Evolutionary conservation across 2,113 vertebrate species (phyloP), one percentile per base, ranked within the genome.

Genomic region (Electrona antarctica): DNA sequence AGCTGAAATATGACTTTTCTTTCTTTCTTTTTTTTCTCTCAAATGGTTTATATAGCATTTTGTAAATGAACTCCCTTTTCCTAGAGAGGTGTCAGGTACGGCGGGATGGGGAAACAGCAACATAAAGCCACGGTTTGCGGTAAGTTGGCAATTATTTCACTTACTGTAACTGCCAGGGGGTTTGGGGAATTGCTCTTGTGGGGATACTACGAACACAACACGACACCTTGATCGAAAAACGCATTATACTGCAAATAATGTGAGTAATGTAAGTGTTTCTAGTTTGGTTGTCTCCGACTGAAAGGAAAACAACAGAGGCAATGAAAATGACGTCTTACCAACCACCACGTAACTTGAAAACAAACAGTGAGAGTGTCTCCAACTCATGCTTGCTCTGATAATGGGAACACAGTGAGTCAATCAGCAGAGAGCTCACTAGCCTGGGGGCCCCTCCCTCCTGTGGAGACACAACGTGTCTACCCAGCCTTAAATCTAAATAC

Each of bases 341-440:
- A 54, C 72, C 57, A 14, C 60, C 13, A 12, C 10, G 29, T 67
- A 76, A 71, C 78, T 60, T 80, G 51, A 72, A 76, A 78, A 79
- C 63, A 77, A 81, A 78, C 63, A 74, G 51, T 50, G 65, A 65
- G 71, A 68, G 41, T 74, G 63, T 84, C 85, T 83, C 78, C 29
- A 50, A 59, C 74, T 76, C 65, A 71, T 74, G 75, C 68, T 75
- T 63, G 55, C 61, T 7, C 33, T 69, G 75, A 74, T 86, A 85
- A 90, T 78, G 81, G 82, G 59, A 78, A 72, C 84, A 71, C 21
- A 54, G 80, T 58, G 83, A 87, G 81, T 88, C 85, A 82, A 83
- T 90, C 79, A 82, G 81, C 71, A 77, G 64, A 81, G 88, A 85
- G 74, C 80, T 61, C 85, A 86, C 74, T 83, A 41, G 69, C 82